Conservation (phyloP, 2,888 invertebrate species). For the Epistrophella euchroma region DNA sequence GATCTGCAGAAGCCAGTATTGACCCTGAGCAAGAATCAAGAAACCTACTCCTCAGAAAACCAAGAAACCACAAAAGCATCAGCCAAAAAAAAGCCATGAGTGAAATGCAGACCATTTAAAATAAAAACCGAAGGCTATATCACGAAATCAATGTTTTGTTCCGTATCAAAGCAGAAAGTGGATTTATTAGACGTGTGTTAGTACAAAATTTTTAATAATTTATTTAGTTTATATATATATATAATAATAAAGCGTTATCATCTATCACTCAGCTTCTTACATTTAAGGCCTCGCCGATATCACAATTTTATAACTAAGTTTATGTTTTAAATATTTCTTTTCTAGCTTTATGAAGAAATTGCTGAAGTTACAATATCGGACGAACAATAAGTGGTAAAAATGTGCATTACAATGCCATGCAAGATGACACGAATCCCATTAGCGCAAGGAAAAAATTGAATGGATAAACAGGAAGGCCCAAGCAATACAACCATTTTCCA, state of each 20-base stretch:
- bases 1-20: no score
- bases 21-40: no score
- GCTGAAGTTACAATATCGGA: conserved; percentile 22
- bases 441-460: neutral
- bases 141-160: no score
- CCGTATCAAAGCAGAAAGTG: no score
- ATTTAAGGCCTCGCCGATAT: no score
- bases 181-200: conserved; percentile 46
- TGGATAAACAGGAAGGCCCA: neutral
- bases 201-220: neutral
- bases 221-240: no score
- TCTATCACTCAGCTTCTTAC: neutral
- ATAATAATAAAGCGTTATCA: neutral
- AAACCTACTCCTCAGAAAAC: no score
- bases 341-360: conserved; percentile 64
- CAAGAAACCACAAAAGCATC: no score
- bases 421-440: conserved; percentile 45
- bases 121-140: no score
- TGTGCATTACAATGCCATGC: conserved; percentile 35
- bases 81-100: no score
- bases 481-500: neutral
- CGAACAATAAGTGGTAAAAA: conserved; percentile 1
- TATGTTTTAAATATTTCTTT: neutral
- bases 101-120: no score
- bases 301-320: neutral